phyloP scores from a whole-genome alignment of 2,113 vertebrate genomes.

The human region DNA sequence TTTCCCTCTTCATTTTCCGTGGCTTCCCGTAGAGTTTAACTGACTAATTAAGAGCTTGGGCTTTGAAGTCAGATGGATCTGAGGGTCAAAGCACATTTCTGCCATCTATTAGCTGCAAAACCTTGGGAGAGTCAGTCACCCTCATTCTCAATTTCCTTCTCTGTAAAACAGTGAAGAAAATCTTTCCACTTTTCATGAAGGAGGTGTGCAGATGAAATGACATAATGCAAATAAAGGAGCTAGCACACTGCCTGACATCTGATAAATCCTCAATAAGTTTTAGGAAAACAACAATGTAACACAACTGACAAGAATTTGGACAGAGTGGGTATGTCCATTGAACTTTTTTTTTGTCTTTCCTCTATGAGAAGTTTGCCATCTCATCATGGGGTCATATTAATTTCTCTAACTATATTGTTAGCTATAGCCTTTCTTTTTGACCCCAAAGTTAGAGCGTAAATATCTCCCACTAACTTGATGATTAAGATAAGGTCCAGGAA shows the following conservation, averaged over 20 bases:
- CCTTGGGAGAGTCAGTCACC: neutral
- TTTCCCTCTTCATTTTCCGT: neutral
- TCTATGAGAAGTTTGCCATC: neutral
- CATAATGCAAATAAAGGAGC: neutral
- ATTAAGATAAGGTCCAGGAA: conserved; percentile 42
- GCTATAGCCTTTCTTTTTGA: neutral
- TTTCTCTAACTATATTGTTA: neutral
- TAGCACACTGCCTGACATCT: neutral
- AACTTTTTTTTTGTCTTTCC: neutral
- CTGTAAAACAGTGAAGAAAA: neutral
- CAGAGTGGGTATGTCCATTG: neutral
- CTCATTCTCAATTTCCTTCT: neutral
- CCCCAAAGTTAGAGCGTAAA: conserved; percentile 25
- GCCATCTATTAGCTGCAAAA: neutral
- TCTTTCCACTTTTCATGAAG: neutral
- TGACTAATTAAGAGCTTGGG: neutral
- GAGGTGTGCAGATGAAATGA: neutral
- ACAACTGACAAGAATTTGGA: neutral
- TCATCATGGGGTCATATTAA: neutral
- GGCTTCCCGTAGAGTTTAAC: neutral
- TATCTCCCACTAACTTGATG: neutral
- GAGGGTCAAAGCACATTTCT: neutral
- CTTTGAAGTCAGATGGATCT: neutral
- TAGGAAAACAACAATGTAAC: neutral
- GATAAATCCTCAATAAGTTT: neutral